Conservation (phyloP, 2,113 vertebrate species). For the Forbesichthys agassizii region DNA sequence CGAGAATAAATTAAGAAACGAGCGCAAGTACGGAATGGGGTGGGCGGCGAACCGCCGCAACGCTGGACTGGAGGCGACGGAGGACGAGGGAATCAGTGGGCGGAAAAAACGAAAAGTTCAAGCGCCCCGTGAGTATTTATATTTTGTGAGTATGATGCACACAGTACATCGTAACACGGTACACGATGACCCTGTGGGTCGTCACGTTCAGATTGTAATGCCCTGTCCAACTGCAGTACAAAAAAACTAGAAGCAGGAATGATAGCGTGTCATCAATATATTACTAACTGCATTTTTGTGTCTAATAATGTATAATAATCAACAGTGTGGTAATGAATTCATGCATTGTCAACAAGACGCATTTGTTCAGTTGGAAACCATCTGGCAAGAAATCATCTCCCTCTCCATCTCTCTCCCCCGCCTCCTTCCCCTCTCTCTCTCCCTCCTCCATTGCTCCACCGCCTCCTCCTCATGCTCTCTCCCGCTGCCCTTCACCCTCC, state of each 20-base stretch:
- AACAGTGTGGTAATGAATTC: conserved; percentile 6
- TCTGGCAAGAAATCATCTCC: conserved; percentile 73
- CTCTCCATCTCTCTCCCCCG: conserved; percentile 32
- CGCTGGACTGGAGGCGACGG: conserved; percentile 57
- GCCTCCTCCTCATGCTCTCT: conserved; percentile 61
- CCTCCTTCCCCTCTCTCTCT: not conserved
- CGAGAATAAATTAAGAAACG: conserved; percentile 76
- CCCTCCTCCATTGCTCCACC: conserved; percentile 42
- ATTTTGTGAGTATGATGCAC: not conserved
- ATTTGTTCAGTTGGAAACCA: conserved; percentile 76
- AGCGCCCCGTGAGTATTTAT: conserved; percentile 58
- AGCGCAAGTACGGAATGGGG: conserved; percentile 78
- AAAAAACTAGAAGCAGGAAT: not conserved
- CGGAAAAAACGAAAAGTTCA: conserved; percentile 71
- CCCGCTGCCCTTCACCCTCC: conserved; percentile 60
- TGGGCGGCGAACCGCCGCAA: conserved; percentile 77
- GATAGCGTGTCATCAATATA: not conserved
- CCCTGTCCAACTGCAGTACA: not conserved
- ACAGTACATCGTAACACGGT: not conserved
- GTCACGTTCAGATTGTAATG: not conserved
- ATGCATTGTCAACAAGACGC: conserved; percentile 40
- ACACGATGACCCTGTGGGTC: not conserved
- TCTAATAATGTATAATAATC: not conserved
- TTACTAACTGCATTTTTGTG: not conserved
- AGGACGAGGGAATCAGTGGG: conserved; percentile 51